These are phyloP conservation scores for Spizaetus ornatus DNA, from an alignment of 2,113 vertebrate species.

Conservation along the genomic window DNA sequence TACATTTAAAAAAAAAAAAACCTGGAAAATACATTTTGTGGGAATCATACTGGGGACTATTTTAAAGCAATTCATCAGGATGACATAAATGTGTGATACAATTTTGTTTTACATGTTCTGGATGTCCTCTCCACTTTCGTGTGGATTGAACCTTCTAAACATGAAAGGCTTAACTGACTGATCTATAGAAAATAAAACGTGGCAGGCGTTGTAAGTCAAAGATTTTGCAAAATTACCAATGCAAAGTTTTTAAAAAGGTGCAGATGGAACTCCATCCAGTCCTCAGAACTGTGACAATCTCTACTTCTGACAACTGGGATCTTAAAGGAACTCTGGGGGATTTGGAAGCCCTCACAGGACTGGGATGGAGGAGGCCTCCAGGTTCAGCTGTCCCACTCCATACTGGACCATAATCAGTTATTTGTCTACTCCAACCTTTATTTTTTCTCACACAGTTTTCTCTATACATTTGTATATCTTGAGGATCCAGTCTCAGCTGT, in stretches of 20 bases:
- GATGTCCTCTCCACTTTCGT: not conserved
- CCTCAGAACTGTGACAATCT: not conserved
- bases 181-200: rapidly evolving
- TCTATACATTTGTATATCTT: not conserved
- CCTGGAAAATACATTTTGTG: not conserved
- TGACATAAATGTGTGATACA: not conserved
- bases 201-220: not conserved
- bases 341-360: not conserved
- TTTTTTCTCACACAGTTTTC: not conserved
- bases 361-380: not conserved
- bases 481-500: not conserved
- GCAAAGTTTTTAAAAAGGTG: not conserved
- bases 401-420: not conserved
- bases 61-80: not conserved
- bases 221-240: not conserved
- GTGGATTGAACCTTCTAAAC: not conserved
- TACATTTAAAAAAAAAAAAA: not conserved
- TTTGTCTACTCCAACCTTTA: not conserved
- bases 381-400: not conserved
- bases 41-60: not conserved
- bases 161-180: not conserved
- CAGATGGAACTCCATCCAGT: not conserved
- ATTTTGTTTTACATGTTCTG: not conserved
- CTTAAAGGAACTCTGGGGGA: not conserved
- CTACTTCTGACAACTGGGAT: not conserved